Evolutionary conservation across 2,113 vertebrate genomes (phyloP), one percentile per base, ranked within the genome.

Genomic region (Myrmecophaga tridactyla): DNA sequence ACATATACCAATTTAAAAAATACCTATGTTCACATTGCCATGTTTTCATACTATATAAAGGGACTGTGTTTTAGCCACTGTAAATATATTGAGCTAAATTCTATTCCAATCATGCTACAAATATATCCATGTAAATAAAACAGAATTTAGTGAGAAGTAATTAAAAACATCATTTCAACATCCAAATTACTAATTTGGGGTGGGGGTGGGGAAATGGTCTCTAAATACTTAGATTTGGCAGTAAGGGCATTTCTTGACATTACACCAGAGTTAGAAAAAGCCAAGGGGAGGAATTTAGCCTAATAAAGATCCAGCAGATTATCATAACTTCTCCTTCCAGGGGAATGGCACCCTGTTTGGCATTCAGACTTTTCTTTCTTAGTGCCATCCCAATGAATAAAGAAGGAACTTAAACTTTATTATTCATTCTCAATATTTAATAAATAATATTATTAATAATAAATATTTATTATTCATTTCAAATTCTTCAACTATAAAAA

Each of bases 61-160:
- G 12, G 39, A 51, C 36, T 62, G 10, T 53, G 5, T 86, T 95
- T 95, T 62, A 76, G 20, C 23, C 20, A 58, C n/a, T 80, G 39
- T 86, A 95, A 86, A 86, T 89, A 95, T 36, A 87, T 46, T 94
- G 36, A 92, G 63, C 14, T 92, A 95, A 84, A 88, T 87, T 76
- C 51, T 86, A n/a, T 92, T 80, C 25, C 17, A 41, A 23, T 92
- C 27, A 13, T 43, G 25, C 72, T 87, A 89, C 86, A 94, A 85
- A 82, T 56, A 80, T 31, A 86, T 69, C 34, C 86, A 8, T 80
- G 31, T 51, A 96, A 92, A 80, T 94, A 84, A 76, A 13, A 81
- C 3, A 73, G 29, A 93, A 95, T 18, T 72, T 70, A 86, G 51
- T 80, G 75, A 92, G 58, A 81, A 69, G 53, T 62, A 90, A 83